A percentile compares a stretch with the other conserved stretches of the same genome.
Conservation (phyloP, 2,888 invertebrate species). For the Acronicta alni region DNA sequence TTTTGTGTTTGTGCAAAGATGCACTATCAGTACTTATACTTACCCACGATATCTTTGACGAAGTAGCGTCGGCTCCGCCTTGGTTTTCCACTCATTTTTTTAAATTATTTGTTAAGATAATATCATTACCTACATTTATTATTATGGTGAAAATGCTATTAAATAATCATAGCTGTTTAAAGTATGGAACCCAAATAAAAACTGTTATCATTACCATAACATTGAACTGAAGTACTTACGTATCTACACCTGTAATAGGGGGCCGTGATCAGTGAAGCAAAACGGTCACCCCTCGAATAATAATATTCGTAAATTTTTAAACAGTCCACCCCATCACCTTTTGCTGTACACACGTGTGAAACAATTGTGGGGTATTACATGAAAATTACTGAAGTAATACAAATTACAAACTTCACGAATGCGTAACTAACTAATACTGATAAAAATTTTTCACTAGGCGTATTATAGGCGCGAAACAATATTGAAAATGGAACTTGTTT, state of each 20-base stretch:
- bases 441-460: slow-evolving; percentile 24
- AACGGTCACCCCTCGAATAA: slow-evolving; percentile 70
- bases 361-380: slow-evolving; percentile 4
- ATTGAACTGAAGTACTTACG: slow-evolving; percentile 49
- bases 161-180: no score
- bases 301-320: slow-evolving; percentile 66
- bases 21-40: no score
- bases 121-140: no score
- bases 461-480: slow-evolving; percentile 4
- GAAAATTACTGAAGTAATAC: slow-evolving; percentile 37
- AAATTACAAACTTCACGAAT: slow-evolving; percentile 12
- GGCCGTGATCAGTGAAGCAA: slow-evolving; percentile 69
- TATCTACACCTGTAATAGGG: slow-evolving; percentile 62
- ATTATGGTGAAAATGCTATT: no score
- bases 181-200: slow-evolving; percentile 54
- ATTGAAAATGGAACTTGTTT: slow-evolving; percentile 28
- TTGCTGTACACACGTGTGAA: slow-evolving; percentile 58
- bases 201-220: slow-evolving; percentile 61
- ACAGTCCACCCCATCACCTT: slow-evolving; percentile 66
- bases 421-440: not conserved
- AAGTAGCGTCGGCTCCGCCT: no score
- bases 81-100: no score
- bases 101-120: no score
- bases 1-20: no score
- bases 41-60: no score